Evolutionary conservation across 2,888 invertebrate species (phyloP).

Genomic region (Parascotia fuliginaria): DNA sequence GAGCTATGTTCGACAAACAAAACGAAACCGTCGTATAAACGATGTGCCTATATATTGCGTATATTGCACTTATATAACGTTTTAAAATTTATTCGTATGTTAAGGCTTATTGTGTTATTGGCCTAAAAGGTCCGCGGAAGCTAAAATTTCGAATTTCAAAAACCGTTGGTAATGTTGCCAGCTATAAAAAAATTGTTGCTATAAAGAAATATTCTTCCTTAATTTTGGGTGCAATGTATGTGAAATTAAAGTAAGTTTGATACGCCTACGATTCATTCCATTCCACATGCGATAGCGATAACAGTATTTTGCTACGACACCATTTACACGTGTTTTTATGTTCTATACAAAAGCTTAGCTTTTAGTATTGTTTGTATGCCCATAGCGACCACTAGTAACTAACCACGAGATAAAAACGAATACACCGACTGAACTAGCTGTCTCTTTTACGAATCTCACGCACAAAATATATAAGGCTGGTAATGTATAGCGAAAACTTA

Average conservation of each 20-base stretch:
- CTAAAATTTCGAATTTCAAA: conserved; percentile 40
- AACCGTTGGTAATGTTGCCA: conserved; percentile 27
- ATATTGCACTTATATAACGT: conserved; percentile 36
- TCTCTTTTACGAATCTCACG: conserved; percentile 27
- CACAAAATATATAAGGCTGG: conserved; percentile 21
- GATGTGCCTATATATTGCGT: conserved; percentile 58
- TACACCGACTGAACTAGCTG: neutral
- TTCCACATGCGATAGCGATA: conserved; percentile 58
- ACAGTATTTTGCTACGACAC: conserved; percentile 76
- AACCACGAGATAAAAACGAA: conserved; percentile 1
- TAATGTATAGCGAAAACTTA: conserved; percentile 36
- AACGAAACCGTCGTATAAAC: conserved; percentile 79
- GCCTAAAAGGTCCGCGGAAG: conserved; percentile 45
- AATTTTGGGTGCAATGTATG: conserved; percentile 48
- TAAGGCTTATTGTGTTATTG: conserved; percentile 41
- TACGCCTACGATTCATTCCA: conserved; percentile 77
- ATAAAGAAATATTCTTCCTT: conserved; percentile 24
- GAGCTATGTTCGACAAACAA: conserved; percentile 79
- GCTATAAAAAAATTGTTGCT: conserved; percentile 30
- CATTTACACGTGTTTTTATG: conserved; percentile 65
- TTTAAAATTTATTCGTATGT: conserved; percentile 29
- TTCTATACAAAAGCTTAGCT: conserved; percentile 68
- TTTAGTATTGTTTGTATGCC: conserved; percentile 52
- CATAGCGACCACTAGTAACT: conserved; percentile 27
- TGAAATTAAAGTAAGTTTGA: conserved; percentile 54